Percentiles rank a stretch among this genome's conserved stretches.
phyloP scores from a whole-genome alignment of 2,797 vertebrate species.

The Gymnoscopelus microlampas region DNA sequence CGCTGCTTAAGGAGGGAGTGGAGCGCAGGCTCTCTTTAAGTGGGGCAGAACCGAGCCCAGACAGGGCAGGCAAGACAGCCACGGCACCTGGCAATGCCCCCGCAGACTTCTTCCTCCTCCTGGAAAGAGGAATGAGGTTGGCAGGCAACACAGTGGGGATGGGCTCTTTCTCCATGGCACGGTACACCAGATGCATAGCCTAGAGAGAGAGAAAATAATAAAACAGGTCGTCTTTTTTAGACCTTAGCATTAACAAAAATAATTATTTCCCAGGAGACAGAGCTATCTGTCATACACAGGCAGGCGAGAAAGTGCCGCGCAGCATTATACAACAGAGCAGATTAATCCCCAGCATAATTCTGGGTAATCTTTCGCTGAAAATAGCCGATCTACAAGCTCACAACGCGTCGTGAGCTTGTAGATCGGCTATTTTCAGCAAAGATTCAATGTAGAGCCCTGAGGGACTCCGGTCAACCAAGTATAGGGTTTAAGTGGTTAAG shows the following conservation, averaged over 20 bases:
- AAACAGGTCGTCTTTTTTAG: not conserved
- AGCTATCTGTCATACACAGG: not conserved
- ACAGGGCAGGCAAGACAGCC: constrained; percentile 80
- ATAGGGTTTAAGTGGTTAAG: too few relatives aligned
- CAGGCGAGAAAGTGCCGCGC: too few relatives aligned
- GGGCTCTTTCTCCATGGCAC: constrained; percentile 93
- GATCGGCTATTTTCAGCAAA: too few relatives aligned
- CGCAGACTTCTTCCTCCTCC: constrained; percentile 89
- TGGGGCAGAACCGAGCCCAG: constrained; percentile 76
- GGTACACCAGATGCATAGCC: constrained; percentile 97
- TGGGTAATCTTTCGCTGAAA: too few relatives aligned
- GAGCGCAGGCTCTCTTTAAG: constrained; percentile 89
- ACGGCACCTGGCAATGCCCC: constrained; percentile 85
- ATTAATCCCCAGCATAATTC: too few relatives aligned
- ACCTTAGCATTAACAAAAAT: not conserved
- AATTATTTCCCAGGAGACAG: too few relatives aligned
- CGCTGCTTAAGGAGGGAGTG: constrained; percentile 81
- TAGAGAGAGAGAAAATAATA: constrained; percentile 52
- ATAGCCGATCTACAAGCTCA: too few relatives aligned
- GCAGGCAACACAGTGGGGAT: constrained; percentile 86
- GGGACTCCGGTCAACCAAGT: too few relatives aligned
- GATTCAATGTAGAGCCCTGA: too few relatives aligned
- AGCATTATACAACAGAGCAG: too few relatives aligned
- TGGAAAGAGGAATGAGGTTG: constrained; percentile 90
- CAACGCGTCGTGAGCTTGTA: too few relatives aligned